Evolutionary conservation across 2,797 vertebrate species (phyloP).

Genomic region (Corythornis leucogaster): DNA sequence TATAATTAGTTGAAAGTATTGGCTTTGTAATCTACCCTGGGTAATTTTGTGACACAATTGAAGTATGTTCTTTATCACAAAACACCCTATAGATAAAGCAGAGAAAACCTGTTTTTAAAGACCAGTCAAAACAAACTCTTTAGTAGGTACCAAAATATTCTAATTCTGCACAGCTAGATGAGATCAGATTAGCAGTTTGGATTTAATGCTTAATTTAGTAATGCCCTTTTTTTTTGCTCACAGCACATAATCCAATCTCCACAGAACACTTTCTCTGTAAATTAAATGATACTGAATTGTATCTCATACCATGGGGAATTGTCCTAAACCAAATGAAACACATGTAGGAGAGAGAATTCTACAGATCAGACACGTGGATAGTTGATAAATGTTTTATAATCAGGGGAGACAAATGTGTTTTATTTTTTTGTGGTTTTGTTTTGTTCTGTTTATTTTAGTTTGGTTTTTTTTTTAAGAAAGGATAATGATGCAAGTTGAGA

Average conservation of each 20-base stretch:
- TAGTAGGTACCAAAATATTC: background rate
- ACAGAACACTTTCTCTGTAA: conserved; percentile 10
- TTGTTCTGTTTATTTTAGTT: background rate
- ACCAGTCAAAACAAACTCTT: conserved; percentile 10
- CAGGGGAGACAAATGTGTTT: background rate
- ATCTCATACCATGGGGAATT: background rate
- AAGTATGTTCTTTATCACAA: background rate
- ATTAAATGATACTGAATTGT: background rate
- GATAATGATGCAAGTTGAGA: conserved; percentile 21
- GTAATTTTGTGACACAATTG: background rate
- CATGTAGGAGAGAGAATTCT: conserved; percentile 1
- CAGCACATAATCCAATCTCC: conserved; percentile 22
- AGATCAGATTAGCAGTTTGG: background rate
- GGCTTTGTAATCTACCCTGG: background rate
- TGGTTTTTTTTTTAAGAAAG: background rate
- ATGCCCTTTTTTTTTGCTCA: background rate
- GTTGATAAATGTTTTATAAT: conserved; percentile 6
- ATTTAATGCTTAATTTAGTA: conserved; percentile 29
- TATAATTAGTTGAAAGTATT: background rate
- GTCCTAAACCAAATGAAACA: conserved; percentile 1
- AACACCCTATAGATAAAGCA: background rate
- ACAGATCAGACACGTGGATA: background rate
- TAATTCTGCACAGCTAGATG: background rate
- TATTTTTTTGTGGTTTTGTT: background rate
- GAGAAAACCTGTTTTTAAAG: background rate